Conservation (phyloP, 1,140 invertebrate genomes). For the Galleria mellonella region DNA sequence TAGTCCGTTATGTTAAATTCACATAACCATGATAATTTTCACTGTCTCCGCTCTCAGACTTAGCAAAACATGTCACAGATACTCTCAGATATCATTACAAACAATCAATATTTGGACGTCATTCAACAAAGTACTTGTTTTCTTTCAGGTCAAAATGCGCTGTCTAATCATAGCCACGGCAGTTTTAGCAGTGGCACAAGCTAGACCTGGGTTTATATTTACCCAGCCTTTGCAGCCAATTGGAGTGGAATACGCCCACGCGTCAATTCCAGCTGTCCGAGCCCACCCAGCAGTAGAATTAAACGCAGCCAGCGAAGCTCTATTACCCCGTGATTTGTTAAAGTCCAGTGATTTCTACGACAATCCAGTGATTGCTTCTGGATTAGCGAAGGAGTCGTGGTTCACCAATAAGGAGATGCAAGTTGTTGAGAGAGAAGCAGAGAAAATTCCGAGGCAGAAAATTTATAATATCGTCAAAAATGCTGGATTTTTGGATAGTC, state of each 20-base stretch:
- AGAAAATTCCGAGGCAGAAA: conserved; percentile 84
- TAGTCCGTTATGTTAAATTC: no score
- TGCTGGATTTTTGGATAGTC: conserved; percentile 76
- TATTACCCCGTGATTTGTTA: conserved; percentile 72
- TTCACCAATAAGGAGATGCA: conserved; percentile 83
- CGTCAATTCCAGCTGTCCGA: conserved; percentile 18
- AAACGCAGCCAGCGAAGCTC: conserved; percentile 61
- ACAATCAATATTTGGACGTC: no score
- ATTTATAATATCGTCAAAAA: conserved; percentile 84
- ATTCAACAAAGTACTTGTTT: no score
- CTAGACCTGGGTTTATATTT: conserved; percentile 42
- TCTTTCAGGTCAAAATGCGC: conserved; percentile 41
- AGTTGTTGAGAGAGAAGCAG: conserved; percentile 83
- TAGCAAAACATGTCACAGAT: no score
- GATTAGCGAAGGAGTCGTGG: conserved; percentile 84
- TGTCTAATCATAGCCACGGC: conserved; percentile 22
- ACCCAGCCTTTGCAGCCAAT: conserved; percentile 34
- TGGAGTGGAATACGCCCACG: conserved; percentile 44
- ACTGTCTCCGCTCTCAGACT: no score
- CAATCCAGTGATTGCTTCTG: conserved; percentile 81
- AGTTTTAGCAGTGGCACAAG: conserved; percentile 27
- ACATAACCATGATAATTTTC: no score
- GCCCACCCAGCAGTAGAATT: conserved; percentile 63
- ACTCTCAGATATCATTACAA: no score
- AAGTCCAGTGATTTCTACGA: conserved; percentile 83